Conservation (phyloP, 1,140 invertebrate species). For the Bombus cullumanus region DNA sequence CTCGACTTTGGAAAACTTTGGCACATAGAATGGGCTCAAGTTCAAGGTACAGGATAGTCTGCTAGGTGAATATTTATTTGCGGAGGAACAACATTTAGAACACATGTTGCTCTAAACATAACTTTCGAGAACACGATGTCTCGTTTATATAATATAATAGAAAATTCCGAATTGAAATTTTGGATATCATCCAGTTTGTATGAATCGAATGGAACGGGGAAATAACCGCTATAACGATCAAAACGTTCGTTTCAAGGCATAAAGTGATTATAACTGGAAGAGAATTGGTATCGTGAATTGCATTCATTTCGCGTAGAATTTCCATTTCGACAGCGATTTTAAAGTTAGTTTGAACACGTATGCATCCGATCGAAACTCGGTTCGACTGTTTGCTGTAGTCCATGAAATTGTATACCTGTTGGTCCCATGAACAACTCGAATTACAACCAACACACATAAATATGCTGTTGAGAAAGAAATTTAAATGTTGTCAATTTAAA, state of each 20-base stretch:
- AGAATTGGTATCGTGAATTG: neutral
- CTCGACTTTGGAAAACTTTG: constrained; percentile 4
- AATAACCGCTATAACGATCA: neutral
- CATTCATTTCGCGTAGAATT: constrained; percentile 3
- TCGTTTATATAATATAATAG: neutral
- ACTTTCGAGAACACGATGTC: neutral
- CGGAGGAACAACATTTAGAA: neutral
- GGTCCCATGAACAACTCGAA: neutral
- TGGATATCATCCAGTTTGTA: neutral
- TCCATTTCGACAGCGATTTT: neutral
- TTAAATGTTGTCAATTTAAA: neutral
- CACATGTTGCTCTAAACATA: neutral
- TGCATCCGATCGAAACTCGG: neutral
- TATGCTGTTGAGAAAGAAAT: neutral
- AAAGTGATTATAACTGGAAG: neutral
- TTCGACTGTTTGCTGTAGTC: neutral
- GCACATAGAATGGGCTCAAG: constrained; percentile 8
- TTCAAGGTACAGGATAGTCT: constrained; percentile 7
- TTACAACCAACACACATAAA: neutral
- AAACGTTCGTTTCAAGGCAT: too few species aligned
- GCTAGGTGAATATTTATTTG: neutral
- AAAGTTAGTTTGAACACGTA: neutral
- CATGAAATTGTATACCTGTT: neutral
- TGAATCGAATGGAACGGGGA: neutral
- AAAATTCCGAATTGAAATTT: neutral